These are phyloP conservation scores for Menura novaehollandiae DNA, from an alignment of 2,113 vertebrate genomes.

Conservation along the genomic window DNA sequence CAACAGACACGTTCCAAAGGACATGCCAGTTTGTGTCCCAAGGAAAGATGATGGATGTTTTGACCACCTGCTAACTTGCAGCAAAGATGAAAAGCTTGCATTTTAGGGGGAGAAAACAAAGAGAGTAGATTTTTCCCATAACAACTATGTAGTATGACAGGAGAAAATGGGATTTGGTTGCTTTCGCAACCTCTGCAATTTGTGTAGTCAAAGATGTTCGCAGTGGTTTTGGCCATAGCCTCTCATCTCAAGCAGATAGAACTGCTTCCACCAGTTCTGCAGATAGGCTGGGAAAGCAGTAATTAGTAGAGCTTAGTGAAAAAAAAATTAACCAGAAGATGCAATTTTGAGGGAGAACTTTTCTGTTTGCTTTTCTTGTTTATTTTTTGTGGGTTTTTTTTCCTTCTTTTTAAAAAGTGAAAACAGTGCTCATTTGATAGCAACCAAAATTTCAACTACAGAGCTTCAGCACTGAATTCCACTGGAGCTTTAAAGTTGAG, in stretches of 20 bases:
- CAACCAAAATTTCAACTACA: neutral
- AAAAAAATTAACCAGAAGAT: neutral
- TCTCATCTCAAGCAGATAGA: neutral
- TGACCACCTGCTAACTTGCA: constrained; percentile 11
- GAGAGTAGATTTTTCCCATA: neutral
- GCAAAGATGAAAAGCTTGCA: constrained; percentile 16
- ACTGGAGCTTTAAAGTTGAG: neutral
- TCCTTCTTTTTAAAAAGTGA: neutral
- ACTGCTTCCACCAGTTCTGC: neutral
- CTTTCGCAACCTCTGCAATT: neutral
- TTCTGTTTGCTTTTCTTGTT: neutral
- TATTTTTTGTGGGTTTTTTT: too few relatives aligned
- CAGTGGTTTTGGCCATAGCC: neutral
- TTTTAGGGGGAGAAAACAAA: neutral
- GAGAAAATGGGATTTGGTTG: neutral
- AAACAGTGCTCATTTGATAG: neutral
- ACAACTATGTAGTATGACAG: neutral
- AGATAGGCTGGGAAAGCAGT: neutral
- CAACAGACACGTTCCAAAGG: neutral
- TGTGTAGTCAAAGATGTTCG: neutral
- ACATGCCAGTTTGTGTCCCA: neutral
- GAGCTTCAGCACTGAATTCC: neutral
- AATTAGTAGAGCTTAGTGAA: neutral
- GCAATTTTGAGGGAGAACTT: neutral
- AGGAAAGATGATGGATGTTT: constrained; percentile 6